Conservation (phyloP, 2,797 vertebrate genomes). For the Hippopotamyrus pictus region DNA sequence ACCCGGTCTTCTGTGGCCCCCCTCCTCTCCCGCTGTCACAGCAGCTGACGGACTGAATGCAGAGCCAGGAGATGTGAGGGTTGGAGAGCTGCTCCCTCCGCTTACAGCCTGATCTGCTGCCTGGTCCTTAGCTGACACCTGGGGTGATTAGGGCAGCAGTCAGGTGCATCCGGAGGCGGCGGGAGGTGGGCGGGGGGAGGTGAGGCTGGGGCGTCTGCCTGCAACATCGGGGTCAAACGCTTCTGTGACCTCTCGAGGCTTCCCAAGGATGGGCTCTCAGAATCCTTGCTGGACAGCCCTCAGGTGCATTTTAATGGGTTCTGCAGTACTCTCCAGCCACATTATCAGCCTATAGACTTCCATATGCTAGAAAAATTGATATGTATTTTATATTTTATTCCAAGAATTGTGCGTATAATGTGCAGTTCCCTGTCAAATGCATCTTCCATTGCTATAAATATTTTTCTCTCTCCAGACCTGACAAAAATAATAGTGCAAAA, state of each 20-base stretch:
- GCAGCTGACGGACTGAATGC: constrained; percentile 30
- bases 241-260: constrained; percentile 35
- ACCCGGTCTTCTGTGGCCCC: neutral
- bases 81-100: neutral
- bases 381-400: neutral
- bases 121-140: neutral
- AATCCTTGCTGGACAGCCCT: constrained; percentile 38
- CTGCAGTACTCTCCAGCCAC: constrained; percentile 30
- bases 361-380: constrained; percentile 1
- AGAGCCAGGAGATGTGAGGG: constrained; percentile 38
- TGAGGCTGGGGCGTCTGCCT: neutral
- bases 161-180: neutral
- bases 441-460: constrained; percentile 5
- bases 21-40: neutral
- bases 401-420: neutral
- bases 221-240: constrained; percentile 27
- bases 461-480: constrained; percentile 39
- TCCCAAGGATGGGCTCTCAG: constrained; percentile 41
- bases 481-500: constrained; percentile 48
- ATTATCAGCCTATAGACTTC: constrained; percentile 14
- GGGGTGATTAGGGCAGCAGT: constrained; percentile 18
- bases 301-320: constrained; percentile 36
- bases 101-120: neutral
- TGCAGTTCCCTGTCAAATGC: constrained; percentile 2
- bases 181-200: neutral